Evolutionary conservation across 2,888 invertebrate genomes (phyloP), one percentile per base, ranked within the genome.

Genomic region (Timandra comae): DNA sequence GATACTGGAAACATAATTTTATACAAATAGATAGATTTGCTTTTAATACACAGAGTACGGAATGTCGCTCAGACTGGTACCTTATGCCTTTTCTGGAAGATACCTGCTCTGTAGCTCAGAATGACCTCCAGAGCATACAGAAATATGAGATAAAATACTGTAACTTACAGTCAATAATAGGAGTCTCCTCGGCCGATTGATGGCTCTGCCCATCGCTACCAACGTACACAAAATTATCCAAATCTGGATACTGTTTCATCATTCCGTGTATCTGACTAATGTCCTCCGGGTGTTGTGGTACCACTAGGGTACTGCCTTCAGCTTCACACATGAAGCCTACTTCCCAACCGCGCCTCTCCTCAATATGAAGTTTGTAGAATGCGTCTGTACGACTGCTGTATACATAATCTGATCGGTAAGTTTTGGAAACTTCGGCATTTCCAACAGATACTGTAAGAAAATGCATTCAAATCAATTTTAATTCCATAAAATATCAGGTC

Each of bases 351-450:
- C 11, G 8, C 0, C 25, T 37, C 0, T 27, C 16, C 25, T 74
- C 75, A 0, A 61, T 56, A 35, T 80, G 79, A 0, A 80, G 47
- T 38, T 80, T 80, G 52, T 79, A 79, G 48, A 70, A 80, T 0
- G 76, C 65, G 33, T 73, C 57, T 0, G 70, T 59, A 20, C 51
- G 55, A 1, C 23, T 26, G 29, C 70, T 71, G 46, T 76, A 80
- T 1, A 41, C 57, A 30, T 79, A 80, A 41, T 80, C 80, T 0
- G 36, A 28, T 0, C 80, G 63, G 33, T 68, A 79, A 0, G 40
- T 43, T 33, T 64, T 70, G 1, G 41, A 4, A 7, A n/a, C n/a
- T n/a, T n/a, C n/a, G n/a, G n/a, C n/a, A n/a, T n/a, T n/a, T n/a
- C n/a, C n/a, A n/a, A n/a, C n/a, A n/a, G n/a, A n/a, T n/a, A n/a